Conservation (phyloP, 2,113 vertebrate species). For the Corvus hawaiiensis region DNA sequence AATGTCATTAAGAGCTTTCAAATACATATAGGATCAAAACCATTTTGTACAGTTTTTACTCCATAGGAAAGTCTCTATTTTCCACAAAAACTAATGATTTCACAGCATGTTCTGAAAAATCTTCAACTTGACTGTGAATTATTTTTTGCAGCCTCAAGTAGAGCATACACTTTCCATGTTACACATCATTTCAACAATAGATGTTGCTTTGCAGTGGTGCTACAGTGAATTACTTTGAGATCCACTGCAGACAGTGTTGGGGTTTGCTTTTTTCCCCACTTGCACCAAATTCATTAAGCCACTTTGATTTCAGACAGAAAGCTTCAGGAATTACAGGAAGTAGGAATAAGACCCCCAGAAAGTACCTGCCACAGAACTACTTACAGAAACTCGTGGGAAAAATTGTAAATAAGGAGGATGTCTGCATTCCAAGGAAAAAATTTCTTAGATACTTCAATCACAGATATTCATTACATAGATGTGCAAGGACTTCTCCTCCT, state of each 20-base stretch:
- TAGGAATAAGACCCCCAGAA: background rate
- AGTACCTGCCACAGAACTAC: background rate
- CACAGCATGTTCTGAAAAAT: background rate
- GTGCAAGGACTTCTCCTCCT: background rate
- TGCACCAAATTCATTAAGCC: background rate
- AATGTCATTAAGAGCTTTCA: background rate
- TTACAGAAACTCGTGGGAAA: background rate
- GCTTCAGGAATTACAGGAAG: background rate
- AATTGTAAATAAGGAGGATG: background rate
- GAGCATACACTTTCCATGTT: rapidly evolving
- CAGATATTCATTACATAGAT: background rate
- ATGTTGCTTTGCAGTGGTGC: background rate
- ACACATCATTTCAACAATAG: rapidly evolving
- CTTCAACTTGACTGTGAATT: background rate
- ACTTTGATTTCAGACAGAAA: background rate
- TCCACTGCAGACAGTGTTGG: too few species aligned
- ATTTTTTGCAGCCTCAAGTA: background rate
- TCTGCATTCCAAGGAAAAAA: background rate
- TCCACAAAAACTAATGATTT: background rate
- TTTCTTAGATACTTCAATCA: background rate
- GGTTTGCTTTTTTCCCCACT: background rate
- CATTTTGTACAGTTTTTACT: background rate
- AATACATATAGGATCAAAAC: background rate
- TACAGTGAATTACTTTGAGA: background rate
- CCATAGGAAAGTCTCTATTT: background rate